These are phyloP conservation scores for Nansenia antarctica DNA, from an alignment of 2,113 vertebrate species.

Conservation along the genomic window DNA sequence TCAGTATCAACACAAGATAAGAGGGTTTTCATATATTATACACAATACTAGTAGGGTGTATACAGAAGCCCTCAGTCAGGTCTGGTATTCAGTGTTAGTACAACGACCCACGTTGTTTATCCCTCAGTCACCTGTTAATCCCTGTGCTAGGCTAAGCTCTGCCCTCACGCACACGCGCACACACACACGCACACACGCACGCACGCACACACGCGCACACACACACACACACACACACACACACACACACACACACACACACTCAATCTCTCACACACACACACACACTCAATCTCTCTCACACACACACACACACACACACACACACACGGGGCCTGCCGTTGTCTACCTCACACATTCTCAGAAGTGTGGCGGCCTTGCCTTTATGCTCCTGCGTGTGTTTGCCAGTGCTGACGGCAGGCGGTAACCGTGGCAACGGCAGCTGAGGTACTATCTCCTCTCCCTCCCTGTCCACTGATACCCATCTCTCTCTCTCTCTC, in stretches of 20 bases:
- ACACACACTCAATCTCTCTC: neutral
- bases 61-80: slow-evolving; percentile 60
- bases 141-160: slow-evolving; percentile 51
- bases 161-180: slow-evolving; percentile 30
- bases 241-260: neutral
- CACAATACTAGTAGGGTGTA: slow-evolving; percentile 73
- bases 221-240: neutral
- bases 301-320: neutral
- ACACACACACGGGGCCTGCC: slow-evolving; percentile 14
- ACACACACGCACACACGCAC: neutral
- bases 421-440: slow-evolving; percentile 73
- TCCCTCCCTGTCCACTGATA: slow-evolving; percentile 63
- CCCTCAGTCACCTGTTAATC: slow-evolving; percentile 63
- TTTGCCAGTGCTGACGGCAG: slow-evolving; percentile 58
- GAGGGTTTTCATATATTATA: slow-evolving; percentile 80
- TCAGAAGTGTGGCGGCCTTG: slow-evolving; percentile 48
- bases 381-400: slow-evolving; percentile 28
- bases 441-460: slow-evolving; percentile 56
- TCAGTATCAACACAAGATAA: slow-evolving; percentile 76
- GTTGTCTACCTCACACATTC: slow-evolving; percentile 22
- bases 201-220: neutral
- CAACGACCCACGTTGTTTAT: slow-evolving; percentile 69
- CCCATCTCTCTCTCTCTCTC: slow-evolving; percentile 3
- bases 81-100: slow-evolving; percentile 64
- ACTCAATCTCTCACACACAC: neutral